Conservation (phyloP, 1,140 invertebrate species). For the Drosophila varians region DNA sequence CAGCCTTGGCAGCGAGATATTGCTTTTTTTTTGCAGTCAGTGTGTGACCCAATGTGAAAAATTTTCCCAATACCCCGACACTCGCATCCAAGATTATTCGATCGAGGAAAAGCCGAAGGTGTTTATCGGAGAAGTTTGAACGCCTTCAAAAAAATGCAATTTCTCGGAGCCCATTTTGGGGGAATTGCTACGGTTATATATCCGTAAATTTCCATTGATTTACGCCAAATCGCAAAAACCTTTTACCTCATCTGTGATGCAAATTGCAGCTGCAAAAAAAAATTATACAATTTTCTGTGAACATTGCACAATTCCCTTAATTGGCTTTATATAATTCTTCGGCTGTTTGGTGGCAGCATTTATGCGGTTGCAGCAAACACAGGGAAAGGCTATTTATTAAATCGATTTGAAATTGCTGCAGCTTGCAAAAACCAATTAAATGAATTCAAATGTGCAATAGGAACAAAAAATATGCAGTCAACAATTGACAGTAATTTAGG, state of each 20-base stretch:
- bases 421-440: slow-evolving; percentile 64
- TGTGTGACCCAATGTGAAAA: slow-evolving; percentile 27
- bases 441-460: slow-evolving; percentile 59
- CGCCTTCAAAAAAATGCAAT: slow-evolving; percentile 5
- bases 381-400: slow-evolving; percentile 37
- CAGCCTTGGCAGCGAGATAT: slow-evolving; percentile 45
- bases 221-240: slow-evolving; percentile 16
- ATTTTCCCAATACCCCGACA: slow-evolving; percentile 27
- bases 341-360: slow-evolving; percentile 32
- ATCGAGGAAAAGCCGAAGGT: slow-evolving; percentile 32
- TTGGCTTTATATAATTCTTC: slow-evolving; percentile 64
- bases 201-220: slow-evolving; percentile 29
- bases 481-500: slow-evolving; percentile 59
- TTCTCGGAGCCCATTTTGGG: slow-evolving; percentile 6
- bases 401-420: slow-evolving; percentile 54
- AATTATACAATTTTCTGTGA: slow-evolving; percentile 5
- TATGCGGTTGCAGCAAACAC: slow-evolving; percentile 57
- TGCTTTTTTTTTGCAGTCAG: slow-evolving; percentile 34
- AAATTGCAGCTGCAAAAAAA: slow-evolving; percentile 20
- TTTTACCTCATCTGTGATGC: slow-evolving; percentile 7
- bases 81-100: slow-evolving; percentile 15
- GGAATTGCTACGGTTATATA: slow-evolving; percentile 4
- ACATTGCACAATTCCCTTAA: slow-evolving; percentile 62
- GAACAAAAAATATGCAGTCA: slow-evolving; percentile 26
- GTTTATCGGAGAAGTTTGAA: slow-evolving; percentile 64